Evolutionary conservation across 2,113 vertebrate species (phyloP).

Genomic region (Myiozetetes cayanensis): DNA sequence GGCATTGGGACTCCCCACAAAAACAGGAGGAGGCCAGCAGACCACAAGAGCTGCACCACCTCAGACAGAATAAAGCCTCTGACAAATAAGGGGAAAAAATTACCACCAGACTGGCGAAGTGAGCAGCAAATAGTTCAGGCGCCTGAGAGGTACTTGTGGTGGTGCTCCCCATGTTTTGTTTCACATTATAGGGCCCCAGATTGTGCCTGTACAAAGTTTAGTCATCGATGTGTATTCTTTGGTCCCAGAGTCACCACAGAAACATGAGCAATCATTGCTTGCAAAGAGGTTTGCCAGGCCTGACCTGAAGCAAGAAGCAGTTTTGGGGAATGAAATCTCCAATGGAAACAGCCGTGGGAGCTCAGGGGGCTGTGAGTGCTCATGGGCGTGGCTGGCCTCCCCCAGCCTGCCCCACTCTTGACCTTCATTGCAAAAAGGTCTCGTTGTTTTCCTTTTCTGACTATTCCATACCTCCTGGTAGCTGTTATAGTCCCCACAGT

Average conservation of each 20-base stretch:
- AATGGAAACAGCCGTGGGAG: not conserved
- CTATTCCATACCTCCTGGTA: not conserved
- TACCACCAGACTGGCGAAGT: not conserved
- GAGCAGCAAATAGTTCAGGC: not conserved
- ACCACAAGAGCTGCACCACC: not conserved
- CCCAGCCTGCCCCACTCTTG: too few relatives aligned
- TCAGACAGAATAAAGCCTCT: not conserved
- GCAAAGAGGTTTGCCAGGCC: not conserved
- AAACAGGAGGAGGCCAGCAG: too few relatives aligned
- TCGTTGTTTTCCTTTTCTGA: not conserved
- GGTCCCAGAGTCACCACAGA: not conserved
- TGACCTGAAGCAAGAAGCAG: not conserved
- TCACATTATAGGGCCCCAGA: not conserved
- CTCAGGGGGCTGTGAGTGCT: rapidly evolving
- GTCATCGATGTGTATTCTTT: not conserved
- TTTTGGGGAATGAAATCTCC: not conserved
- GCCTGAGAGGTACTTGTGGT: not conserved
- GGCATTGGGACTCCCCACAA: not conserved
- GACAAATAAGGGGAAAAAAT: not conserved
- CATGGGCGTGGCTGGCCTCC: rapidly evolving
- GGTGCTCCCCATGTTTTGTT: not conserved
- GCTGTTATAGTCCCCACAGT: not conserved
- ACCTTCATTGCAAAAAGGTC: not conserved
- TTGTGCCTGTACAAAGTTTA: not conserved
- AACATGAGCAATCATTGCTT: rapidly evolving